Percentiles rank a stretch among this genome's conserved stretches.
Evolutionary conservation across 2,113 vertebrate genomes (phyloP).

Genomic region (Podarcis raffonei): DNA sequence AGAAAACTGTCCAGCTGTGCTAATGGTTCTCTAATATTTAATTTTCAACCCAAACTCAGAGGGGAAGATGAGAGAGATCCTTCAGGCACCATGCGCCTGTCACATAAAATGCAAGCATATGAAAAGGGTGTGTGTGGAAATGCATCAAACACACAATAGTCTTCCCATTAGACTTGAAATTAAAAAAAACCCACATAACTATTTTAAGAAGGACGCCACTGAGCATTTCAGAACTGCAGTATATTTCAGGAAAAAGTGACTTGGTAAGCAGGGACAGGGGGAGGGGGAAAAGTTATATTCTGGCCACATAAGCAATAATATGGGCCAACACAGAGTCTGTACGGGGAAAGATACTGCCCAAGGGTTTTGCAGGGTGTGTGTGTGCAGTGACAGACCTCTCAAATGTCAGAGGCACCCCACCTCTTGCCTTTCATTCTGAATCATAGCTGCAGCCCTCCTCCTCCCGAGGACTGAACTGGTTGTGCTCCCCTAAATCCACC

Average conservation of each 20-base stretch:
- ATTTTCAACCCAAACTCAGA: neutral
- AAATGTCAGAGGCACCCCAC: no score
- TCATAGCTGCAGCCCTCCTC: no score
- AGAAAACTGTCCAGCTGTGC: neutral
- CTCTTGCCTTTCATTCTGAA: no score
- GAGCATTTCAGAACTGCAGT: rapidly evolving
- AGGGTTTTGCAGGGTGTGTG: neutral
- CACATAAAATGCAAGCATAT: neutral
- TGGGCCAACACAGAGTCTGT: rapidly evolving
- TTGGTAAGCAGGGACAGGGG: neutral
- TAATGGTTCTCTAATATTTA: neutral
- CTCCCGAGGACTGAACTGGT: no score
- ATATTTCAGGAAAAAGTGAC: neutral
- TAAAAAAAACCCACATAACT: neutral
- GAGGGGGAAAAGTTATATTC: neutral
- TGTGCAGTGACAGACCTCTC: no score
- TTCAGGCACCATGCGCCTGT: neutral
- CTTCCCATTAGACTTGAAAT: neutral
- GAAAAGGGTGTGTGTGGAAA: neutral
- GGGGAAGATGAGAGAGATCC: neutral
- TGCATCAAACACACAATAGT: rapidly evolving
- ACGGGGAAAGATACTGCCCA: rapidly evolving
- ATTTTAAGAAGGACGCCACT: neutral
- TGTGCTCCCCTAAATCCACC: no score
- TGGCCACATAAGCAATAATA: neutral